phyloP scores from a whole-genome alignment of 2,888 invertebrate species.

The Ormyrus rosae region DNA sequence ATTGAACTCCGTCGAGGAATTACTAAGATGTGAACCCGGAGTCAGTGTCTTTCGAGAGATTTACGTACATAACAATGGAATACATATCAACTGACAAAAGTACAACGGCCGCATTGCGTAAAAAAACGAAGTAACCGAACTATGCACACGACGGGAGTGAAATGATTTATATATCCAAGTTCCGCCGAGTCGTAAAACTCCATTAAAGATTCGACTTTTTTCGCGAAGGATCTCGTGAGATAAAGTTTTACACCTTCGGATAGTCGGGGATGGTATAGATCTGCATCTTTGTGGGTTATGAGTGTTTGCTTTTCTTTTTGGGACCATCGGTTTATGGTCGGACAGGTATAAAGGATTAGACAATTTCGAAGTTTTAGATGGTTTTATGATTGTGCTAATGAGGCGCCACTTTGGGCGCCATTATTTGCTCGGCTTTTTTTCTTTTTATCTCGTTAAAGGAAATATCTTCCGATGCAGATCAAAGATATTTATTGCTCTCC shows the following conservation, averaged over 20 bases:
- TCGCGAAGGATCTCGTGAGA: no score
- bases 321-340: neutral
- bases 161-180: conserved; percentile 46
- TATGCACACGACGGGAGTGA: conserved; percentile 11
- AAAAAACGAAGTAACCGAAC: neutral
- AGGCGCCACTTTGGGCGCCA: conserved; percentile 11
- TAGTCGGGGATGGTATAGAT: no score
- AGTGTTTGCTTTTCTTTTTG: neutral
- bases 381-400: neutral
- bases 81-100: neutral
- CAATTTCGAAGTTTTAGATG: neutral
- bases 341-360: neutral
- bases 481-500: no score
- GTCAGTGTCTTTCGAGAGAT: conserved; percentile 18
- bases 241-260: no score
- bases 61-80: conserved; percentile 29
- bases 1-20: conserved; percentile 17
- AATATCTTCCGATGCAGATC: no score
- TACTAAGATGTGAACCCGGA: conserved; percentile 30
- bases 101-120: conserved; percentile 48
- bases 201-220: no score
- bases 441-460: neutral
- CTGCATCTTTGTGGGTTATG: no score
- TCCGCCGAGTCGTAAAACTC: neutral
- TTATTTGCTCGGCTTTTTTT: neutral